Percentiles rank a stretch among this genome's conserved stretches.
phyloP scores from a whole-genome alignment of 2,113 vertebrate species.

The Clarias batrachus region DNA sequence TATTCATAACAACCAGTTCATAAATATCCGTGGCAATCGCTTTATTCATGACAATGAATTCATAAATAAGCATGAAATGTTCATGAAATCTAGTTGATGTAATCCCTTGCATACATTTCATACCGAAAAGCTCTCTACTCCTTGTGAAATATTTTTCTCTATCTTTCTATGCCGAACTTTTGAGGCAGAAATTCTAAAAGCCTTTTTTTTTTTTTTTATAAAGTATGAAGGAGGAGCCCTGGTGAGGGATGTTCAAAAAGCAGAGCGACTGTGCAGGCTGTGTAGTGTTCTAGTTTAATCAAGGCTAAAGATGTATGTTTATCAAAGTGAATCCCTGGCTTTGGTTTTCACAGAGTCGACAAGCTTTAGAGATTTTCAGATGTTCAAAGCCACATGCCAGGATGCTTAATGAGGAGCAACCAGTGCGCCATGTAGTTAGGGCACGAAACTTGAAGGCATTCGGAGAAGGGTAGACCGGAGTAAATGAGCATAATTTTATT shows the following conservation, averaged over 20 bases:
- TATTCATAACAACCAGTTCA: slow-evolving; percentile 20
- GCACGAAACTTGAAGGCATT: slow-evolving; percentile 17
- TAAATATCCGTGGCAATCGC: slow-evolving; percentile 26
- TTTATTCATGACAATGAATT: slow-evolving; percentile 11
- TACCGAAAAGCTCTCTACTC: not conserved
- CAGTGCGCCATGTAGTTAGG: slow-evolving; percentile 41
- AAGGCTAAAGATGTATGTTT: slow-evolving; percentile 69
- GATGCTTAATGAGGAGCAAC: slow-evolving; percentile 59
- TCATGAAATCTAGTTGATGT: not conserved
- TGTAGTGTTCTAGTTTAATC: slow-evolving; percentile 68
- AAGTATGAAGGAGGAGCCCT: slow-evolving; percentile 51
- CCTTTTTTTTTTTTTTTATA: slow-evolving; percentile 33
- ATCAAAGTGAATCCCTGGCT: slow-evolving; percentile 69
- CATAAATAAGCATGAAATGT: slow-evolving; percentile 22
- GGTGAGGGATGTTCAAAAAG: slow-evolving; percentile 64
- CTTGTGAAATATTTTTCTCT: slow-evolving; percentile 12
- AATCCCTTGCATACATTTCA: slow-evolving; percentile 4
- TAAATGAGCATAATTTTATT: not conserved
- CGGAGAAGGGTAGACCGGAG: not conserved
- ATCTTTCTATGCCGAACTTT: slow-evolving; percentile 49
- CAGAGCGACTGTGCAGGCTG: slow-evolving; percentile 50
- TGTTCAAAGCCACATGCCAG: slow-evolving; percentile 61
- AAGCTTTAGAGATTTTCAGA: slow-evolving; percentile 58
- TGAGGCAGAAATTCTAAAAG: slow-evolving; percentile 49
- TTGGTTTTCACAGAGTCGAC: slow-evolving; percentile 60